phyloP scores from a whole-genome alignment of 2,797 vertebrate species.

The Argentina silus region DNA sequence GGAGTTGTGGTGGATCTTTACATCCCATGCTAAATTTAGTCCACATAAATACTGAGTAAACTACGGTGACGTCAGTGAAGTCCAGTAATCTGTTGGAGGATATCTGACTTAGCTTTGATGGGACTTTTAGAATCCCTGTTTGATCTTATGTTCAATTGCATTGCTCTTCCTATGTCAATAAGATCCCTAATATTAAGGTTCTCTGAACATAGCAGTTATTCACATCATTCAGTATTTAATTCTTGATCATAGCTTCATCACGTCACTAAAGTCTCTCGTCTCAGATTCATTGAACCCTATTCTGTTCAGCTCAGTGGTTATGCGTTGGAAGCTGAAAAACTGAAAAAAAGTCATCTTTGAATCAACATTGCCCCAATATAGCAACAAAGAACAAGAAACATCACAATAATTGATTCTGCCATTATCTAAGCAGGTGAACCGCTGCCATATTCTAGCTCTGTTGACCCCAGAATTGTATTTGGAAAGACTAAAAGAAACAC shows the following conservation, averaged over 20 bases:
- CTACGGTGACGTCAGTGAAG: background rate
- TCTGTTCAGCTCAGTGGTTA: too few species aligned
- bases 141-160: background rate
- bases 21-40: background rate
- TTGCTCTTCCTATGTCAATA: background rate
- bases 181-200: background rate
- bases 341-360: background rate
- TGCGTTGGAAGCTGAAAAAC: too few species aligned
- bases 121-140: background rate
- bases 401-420: background rate
- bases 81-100: background rate
- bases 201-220: background rate
- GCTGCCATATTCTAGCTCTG: background rate
- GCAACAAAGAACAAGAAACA: background rate
- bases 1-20: background rate
- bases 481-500: background rate
- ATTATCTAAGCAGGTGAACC: background rate
- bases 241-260: too few species aligned
- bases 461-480: background rate
- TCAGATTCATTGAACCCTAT: too few species aligned
- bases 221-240: too few species aligned
- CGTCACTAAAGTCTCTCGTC: too few species aligned
- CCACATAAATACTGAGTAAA: background rate
- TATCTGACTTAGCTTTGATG: background rate
- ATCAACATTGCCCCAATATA: background rate